Evolutionary conservation across 2,113 vertebrate genomes (phyloP), one percentile per base, ranked within the genome.

Genomic region (Coptodon rendalli): DNA sequence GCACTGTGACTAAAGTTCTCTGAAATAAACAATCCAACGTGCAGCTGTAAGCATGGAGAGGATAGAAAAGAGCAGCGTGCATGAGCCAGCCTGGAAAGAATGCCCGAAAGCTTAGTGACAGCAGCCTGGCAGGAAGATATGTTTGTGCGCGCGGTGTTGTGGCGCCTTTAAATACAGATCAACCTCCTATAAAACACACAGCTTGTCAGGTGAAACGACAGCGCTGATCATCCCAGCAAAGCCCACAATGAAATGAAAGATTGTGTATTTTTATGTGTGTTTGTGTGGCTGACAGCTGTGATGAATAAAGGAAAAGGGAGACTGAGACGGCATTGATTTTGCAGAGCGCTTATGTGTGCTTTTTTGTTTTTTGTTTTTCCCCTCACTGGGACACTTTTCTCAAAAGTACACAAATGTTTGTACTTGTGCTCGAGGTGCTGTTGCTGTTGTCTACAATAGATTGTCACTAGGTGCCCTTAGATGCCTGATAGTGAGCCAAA

Each of bases 11-110:
- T 54, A 24, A 86, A 82, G 59, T 61, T 17, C 71, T 45, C 12
- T 71, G 84, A 84, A 71, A 84, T 89, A 89, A 93, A 92, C 86
- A 91, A 80, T 87, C 36, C 6, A 71, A 81, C 76, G 81, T 73
- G 71, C 48, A 53, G 12, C 83, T 89, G 13, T n/a, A 31, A 78
- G 81, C 48, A n/a, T 6, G 16, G 66, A 78, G 56, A 43, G 38
- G 19, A 54, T 34, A 7, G 24, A 40, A 40, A 83, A 68, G 79
- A 71, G 61, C 83, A 84, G 81, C 16, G 31, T 81, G 80, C 71
- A 38, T 86, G 93, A 94, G 82, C n/a, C 61, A 80, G 59, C 86
- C 87, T 90, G 89, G 94, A 91, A 92, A 91, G 90, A 90, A 93
- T 89, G 73, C 90, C 36, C 68, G 36, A 85, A 85, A 89, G 86